Conservation (phyloP, 1,140 invertebrate species). For the Potamilus streckersoni region DNA sequence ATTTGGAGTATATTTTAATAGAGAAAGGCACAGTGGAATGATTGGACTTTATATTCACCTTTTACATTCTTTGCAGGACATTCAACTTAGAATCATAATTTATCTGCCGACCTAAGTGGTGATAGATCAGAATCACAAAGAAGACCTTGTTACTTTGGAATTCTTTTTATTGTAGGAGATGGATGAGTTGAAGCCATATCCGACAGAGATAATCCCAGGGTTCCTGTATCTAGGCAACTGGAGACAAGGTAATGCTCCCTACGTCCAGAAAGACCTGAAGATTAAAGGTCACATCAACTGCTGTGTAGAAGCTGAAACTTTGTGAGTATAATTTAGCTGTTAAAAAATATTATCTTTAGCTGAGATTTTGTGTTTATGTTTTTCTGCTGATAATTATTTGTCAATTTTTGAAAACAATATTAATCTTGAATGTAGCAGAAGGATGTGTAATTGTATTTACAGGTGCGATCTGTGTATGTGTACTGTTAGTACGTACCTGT, state of each 20-base stretch:
- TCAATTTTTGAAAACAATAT: neutral
- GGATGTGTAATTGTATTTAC: neutral
- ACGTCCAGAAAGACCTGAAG: conserved; percentile 67
- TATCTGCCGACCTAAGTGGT: too few species aligned
- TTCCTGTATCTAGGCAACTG: conserved; percentile 65
- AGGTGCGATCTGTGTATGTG: neutral
- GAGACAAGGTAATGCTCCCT: conserved; percentile 61
- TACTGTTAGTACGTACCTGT: neutral
- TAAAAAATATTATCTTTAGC: neutral
- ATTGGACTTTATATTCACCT: too few species aligned
- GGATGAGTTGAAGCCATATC: conserved; percentile 64
- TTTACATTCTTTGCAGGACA: too few species aligned
- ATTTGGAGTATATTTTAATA: too few species aligned
- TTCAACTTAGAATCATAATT: too few species aligned
- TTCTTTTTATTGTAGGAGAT: conserved; percentile 55
- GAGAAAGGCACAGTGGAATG: too few species aligned
- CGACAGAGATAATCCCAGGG: conserved; percentile 64
- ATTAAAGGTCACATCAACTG: conserved; percentile 65
- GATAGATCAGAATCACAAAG: too few species aligned
- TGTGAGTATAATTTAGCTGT: conserved; percentile 46
- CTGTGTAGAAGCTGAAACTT: conserved; percentile 54
- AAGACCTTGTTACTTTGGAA: too few species aligned
- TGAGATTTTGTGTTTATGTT: neutral
- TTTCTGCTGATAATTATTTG: neutral
- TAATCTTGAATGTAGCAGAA: neutral